phyloP scores from a whole-genome alignment of 2,888 invertebrate genomes.

The Zygogramma bicolorata region DNA sequence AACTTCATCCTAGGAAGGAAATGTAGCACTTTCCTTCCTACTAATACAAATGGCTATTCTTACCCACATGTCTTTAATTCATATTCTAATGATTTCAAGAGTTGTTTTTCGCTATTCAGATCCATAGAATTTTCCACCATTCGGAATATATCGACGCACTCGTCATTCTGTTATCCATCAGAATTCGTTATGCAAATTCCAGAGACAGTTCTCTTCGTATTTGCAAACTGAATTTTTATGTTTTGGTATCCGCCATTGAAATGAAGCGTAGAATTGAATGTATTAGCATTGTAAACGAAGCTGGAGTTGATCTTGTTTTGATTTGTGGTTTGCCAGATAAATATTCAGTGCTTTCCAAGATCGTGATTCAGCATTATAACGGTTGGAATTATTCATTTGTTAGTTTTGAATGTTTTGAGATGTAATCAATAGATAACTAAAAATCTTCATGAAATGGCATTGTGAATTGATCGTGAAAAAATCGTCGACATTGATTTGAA shows the following conservation, averaged over 20 bases:
- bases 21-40: too few relatives aligned
- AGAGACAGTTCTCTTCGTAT: not conserved
- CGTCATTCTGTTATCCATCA: not conserved
- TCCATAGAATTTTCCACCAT: not conserved
- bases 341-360: constrained; percentile 23
- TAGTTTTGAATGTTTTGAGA: too few relatives aligned
- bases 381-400: too few relatives aligned
- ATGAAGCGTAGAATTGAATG: not conserved
- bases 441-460: too few relatives aligned
- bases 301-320: constrained; percentile 47
- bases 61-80: too few relatives aligned
- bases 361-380: not conserved
- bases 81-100: too few relatives aligned
- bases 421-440: too few relatives aligned
- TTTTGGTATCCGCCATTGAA: not conserved
- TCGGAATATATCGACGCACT: not conserved
- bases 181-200: not conserved
- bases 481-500: too few relatives aligned
- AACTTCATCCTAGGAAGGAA: too few relatives aligned
- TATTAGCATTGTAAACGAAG: not conserved
- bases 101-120: not conserved
- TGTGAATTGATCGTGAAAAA: too few relatives aligned
- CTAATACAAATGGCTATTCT: too few relatives aligned
- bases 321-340: constrained; percentile 45
- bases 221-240: not conserved